A percentile compares a stretch with the other conserved stretches of the same genome.
Evolutionary conservation across 2,888 invertebrate species (phyloP).

Genomic region (Carterocephalus palaemon): DNA sequence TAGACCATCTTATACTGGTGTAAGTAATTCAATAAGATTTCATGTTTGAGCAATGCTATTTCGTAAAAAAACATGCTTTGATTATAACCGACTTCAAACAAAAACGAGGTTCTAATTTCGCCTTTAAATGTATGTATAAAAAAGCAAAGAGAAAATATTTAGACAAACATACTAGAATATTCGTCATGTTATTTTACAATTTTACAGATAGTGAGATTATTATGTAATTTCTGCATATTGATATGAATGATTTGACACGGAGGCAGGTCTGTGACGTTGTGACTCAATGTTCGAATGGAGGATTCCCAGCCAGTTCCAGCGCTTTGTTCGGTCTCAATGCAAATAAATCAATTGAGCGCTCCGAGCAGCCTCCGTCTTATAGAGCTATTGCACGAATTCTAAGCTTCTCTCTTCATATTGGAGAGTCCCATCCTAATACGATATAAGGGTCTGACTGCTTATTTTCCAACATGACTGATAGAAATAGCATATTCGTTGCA

Average conservation of each 20-base stretch:
- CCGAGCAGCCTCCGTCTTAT: constrained; percentile 22
- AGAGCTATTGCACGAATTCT: constrained; percentile 25
- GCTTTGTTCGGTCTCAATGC: constrained; percentile 60
- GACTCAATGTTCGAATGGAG: constrained; percentile 53
- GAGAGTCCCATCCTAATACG: not conserved
- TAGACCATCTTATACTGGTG: constrained; percentile 35
- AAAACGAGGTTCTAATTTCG: no score
- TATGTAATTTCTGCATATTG: no score
- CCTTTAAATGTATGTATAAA: no score
- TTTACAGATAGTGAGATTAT: no score
- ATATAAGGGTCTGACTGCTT: not conserved
- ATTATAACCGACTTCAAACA: no score
- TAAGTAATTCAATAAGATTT: constrained; percentile 43
- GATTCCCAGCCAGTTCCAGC: constrained; percentile 46
- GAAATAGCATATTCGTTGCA: not conserved
- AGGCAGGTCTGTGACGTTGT: no score
- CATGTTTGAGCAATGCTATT: constrained; percentile 41
- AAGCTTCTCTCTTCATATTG: constrained; percentile 9
- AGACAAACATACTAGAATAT: no score
- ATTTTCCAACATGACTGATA: not conserved
- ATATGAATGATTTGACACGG: no score
- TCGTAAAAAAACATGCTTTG: constrained; percentile 56
- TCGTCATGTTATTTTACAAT: no score
- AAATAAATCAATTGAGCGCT: constrained; percentile 67
- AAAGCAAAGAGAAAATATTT: no score